These are phyloP conservation scores for Chrysolina oricalcia DNA, from an alignment of 2,888 invertebrate species.

Conservation along the genomic window DNA sequence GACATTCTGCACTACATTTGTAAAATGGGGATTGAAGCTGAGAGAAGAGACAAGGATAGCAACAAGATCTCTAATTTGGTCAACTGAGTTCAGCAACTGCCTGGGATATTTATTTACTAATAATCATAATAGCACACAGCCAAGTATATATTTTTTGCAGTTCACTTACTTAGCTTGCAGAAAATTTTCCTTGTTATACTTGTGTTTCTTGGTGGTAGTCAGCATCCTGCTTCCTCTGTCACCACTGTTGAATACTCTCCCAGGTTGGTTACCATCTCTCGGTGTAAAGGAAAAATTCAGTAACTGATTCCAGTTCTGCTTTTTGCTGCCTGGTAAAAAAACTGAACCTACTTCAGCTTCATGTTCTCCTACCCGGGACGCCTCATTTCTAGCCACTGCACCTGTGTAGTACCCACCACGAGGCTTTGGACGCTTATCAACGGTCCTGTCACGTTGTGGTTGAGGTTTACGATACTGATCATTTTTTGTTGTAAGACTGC, in stretches of 20 bases:
- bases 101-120: too few species aligned
- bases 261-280: slow-evolving; percentile 53
- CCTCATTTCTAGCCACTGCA: slow-evolving; percentile 80
- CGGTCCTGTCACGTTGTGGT: slow-evolving; percentile 79
- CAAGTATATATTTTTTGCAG: slow-evolving; percentile 9
- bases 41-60: too few species aligned
- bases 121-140: too few species aligned
- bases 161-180: slow-evolving; percentile 90
- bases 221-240: slow-evolving; percentile 67
- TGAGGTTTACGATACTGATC: slow-evolving; percentile 82
- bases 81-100: too few species aligned
- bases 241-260: slow-evolving; percentile 49
- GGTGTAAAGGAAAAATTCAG: slow-evolving; percentile 89
- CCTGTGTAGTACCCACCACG: slow-evolving; percentile 75
- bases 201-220: slow-evolving; percentile 76
- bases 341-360: slow-evolving; percentile 88
- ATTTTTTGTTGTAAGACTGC: slow-evolving; percentile 74
- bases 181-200: slow-evolving; percentile 94
- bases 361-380: slow-evolving; percentile 77
- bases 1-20: too few species aligned
- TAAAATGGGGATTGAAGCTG: too few species aligned
- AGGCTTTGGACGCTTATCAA: slow-evolving; percentile 83
- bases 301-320: slow-evolving; percentile 94
- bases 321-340: slow-evolving; percentile 88
- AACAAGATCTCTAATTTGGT: too few species aligned